Conservation (phyloP, 2,888 invertebrate genomes). For the Thysanoteuthis rhombus region DNA sequence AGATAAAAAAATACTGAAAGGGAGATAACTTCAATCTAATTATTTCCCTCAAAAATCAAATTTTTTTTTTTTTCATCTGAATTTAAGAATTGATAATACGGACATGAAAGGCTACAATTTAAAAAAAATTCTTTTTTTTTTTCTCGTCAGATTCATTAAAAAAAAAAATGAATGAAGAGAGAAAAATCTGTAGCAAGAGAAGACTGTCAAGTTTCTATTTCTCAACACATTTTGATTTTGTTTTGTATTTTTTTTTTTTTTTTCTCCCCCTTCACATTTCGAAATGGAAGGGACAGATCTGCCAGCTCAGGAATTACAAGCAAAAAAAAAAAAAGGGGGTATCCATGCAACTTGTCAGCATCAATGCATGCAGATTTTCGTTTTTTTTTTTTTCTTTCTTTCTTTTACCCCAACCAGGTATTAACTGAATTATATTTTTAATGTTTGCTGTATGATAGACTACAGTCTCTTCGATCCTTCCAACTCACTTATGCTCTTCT, state of each 20-base stretch:
- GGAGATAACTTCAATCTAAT: too few relatives aligned
- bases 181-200: background rate
- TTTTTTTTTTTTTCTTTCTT: background rate
- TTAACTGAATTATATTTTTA: background rate
- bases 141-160: background rate
- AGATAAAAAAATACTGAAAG: too few relatives aligned
- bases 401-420: background rate
- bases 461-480: background rate
- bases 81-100: too few relatives aligned
- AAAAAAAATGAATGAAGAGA: background rate
- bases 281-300: background rate
- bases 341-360: background rate
- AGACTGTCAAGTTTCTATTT: background rate
- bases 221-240: background rate
- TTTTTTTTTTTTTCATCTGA: too few relatives aligned
- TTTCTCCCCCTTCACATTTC: background rate
- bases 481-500: background rate
- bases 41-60: too few relatives aligned
- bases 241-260: too few relatives aligned
- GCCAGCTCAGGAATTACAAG: background rate
- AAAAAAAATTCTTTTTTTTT: background rate
- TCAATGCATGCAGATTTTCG: background rate
- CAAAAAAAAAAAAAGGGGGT: background rate
- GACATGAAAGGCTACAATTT: too few relatives aligned
- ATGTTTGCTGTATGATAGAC: background rate